These are phyloP conservation scores for Aptenodytes forsteri DNA, from an alignment of 2,113 vertebrate species.

Conservation along the genomic window DNA sequence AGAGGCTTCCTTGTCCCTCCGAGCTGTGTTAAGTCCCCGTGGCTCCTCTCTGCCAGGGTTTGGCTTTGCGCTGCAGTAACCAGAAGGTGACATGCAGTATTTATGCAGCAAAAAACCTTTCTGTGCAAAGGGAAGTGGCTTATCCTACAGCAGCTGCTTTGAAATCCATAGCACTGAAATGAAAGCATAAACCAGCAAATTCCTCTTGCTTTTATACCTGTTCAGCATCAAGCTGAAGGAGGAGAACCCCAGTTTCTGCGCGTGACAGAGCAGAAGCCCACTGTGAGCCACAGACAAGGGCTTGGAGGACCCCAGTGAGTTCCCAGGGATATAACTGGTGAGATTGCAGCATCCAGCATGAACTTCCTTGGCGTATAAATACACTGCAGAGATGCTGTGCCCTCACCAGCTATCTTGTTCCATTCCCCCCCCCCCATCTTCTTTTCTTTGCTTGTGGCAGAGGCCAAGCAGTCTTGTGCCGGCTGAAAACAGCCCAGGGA, in stretches of 20 bases:
- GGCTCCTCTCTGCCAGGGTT: neutral
- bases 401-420: neutral
- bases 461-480: neutral
- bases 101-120: neutral
- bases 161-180: neutral
- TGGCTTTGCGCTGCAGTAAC: neutral
- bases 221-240: neutral
- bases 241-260: neutral
- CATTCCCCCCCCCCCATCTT: neutral
- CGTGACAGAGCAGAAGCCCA: neutral
- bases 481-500: neutral
- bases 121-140: neutral
- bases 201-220: neutral
- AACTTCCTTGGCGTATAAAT: neutral
- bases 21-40: fast-evolving
- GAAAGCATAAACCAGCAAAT: neutral
- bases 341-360: neutral
- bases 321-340: neutral
- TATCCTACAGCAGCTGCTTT: neutral
- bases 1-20: neutral
- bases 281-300: neutral
- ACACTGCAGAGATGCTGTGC: neutral
- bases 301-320: neutral
- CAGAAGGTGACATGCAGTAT: neutral
- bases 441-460: neutral